Conservation (phyloP, 2,888 invertebrate genomes). For the Cyclophora punctaria region DNA sequence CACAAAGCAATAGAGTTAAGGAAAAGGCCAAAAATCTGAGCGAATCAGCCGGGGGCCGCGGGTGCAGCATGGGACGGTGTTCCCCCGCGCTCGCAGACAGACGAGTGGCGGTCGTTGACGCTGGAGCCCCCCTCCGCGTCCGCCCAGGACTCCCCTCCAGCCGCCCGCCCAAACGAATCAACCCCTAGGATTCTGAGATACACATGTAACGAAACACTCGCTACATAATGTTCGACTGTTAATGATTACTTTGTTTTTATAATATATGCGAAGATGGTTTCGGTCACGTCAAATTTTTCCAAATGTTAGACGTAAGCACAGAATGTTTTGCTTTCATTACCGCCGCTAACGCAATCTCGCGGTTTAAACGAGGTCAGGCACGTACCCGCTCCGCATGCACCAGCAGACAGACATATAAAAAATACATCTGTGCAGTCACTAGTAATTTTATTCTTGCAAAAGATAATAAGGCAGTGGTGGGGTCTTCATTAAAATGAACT, state of each 20-base stretch:
- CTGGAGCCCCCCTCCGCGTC: slow-evolving; percentile 48
- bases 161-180: slow-evolving; percentile 60
- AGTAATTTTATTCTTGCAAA: no score
- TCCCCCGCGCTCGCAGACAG: slow-evolving; percentile 56
- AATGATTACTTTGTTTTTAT: no score
- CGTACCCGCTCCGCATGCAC: slow-evolving; percentile 6
- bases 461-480: no score
- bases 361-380: slow-evolving; percentile 41
- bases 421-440: no score
- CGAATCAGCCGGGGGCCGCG: slow-evolving; percentile 22
- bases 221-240: slow-evolving; percentile 3
- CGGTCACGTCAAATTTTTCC: neutral
- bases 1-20: slow-evolving; percentile 12
- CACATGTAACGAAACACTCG: slow-evolving; percentile 18
- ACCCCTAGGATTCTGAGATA: slow-evolving; percentile 38
- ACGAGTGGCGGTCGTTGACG: slow-evolving; percentile 72
- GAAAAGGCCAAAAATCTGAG: slow-evolving; percentile 35
- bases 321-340: slow-evolving; percentile 23
- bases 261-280: no score
- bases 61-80: slow-evolving; percentile 45
- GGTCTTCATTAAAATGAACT: no score
- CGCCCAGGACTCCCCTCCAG: slow-evolving; percentile 54
- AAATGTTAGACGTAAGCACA: slow-evolving; percentile 10
- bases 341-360: slow-evolving; percentile 30
- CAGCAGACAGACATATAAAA: neutral